Evolutionary conservation across 2,113 vertebrate genomes (phyloP), one percentile per base, ranked within the genome.

Genomic region (Pangasianodon gigas): DNA sequence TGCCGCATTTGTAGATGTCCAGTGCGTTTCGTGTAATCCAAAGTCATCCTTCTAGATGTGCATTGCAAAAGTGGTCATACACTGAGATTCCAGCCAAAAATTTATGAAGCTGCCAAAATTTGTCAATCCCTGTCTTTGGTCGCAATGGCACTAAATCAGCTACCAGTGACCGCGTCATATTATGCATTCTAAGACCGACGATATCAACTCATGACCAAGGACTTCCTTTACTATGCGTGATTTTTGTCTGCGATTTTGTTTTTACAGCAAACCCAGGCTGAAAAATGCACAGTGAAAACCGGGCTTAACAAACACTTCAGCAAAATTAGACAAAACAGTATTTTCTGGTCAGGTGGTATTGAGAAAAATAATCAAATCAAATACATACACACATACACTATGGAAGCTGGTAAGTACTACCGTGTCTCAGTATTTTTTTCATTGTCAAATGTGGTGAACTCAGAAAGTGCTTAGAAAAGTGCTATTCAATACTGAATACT

Each of bases 341-440:
- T 44, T 71, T n/a, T 32, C 11, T 71, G 67, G n/a, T 71, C n/a
- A 37, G 67, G 0, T 37, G n/a, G 3, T 69, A 69, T 69, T 69
- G 10, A 14, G 54, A 56, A 56, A 24, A 24, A 24, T 24, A 6
- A 62, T 7, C 29, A 37, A 32, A 65, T 65, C 24, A 29, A 29
- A 71, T 32, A 18, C 5, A 37, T 7, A 19, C 14, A 8, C 6
- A 18, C 5, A 37, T 7, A 19, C 14, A 8, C 6, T 75, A 46
- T 48, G 24, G 46, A 58, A 62, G 54, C 86, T 85, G 60, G 60
- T 8, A 51, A 85, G 60, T 56, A 51, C 29, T 32, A 51, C 32
- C 84, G 37, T 6, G 46, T 52, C 62, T 86, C 84, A 2, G 2
- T 32, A 79, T 80, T 87, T 80, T 80, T 87, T 80, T 75, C 51